phyloP scores from a whole-genome alignment of 2,888 invertebrate genomes.

The Volucella inanis region DNA sequence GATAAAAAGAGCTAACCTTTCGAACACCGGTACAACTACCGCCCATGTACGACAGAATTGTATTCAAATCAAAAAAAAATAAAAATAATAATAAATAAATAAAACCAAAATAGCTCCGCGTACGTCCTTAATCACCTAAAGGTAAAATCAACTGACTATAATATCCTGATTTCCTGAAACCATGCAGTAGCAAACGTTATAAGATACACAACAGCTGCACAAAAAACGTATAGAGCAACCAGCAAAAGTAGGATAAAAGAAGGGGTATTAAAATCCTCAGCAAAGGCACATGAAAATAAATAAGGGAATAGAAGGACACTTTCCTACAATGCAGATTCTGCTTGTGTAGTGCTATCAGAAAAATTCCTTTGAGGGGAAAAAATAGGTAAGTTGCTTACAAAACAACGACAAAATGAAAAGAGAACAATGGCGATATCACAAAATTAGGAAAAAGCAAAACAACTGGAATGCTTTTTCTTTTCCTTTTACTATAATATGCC shows the following conservation, averaged over 20 bases:
- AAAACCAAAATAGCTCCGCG: constrained; percentile 30
- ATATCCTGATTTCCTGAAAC: constrained; percentile 61
- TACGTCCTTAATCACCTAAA: constrained; percentile 65
- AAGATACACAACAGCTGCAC: constrained; percentile 8
- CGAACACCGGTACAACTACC: constrained; percentile 37
- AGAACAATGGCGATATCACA: too few species aligned
- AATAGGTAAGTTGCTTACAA: too few species aligned
- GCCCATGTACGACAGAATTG: constrained; percentile 50
- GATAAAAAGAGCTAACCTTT: constrained; percentile 44
- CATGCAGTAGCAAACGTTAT: constrained; percentile 34
- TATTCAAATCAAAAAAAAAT: constrained; percentile 41
- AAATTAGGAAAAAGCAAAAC: too few species aligned
- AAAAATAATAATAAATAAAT: too few species aligned
- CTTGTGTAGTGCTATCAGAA: too few species aligned
- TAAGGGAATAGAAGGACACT: background rate
- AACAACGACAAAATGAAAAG: too few species aligned
- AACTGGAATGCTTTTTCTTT: background rate
- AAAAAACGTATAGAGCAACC: constrained; percentile 3
- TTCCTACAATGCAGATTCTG: too few species aligned
- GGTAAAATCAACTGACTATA: constrained; percentile 60
- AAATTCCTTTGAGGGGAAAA: too few species aligned
- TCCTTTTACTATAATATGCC: too few species aligned
- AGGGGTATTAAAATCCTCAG: constrained; percentile 2
- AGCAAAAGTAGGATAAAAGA: constrained; percentile 56
- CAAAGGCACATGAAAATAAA: background rate